Evolutionary conservation across 2,113 vertebrate species (phyloP), one percentile per base, ranked within the genome.

Genomic region (Leptocoma aspasia): DNA sequence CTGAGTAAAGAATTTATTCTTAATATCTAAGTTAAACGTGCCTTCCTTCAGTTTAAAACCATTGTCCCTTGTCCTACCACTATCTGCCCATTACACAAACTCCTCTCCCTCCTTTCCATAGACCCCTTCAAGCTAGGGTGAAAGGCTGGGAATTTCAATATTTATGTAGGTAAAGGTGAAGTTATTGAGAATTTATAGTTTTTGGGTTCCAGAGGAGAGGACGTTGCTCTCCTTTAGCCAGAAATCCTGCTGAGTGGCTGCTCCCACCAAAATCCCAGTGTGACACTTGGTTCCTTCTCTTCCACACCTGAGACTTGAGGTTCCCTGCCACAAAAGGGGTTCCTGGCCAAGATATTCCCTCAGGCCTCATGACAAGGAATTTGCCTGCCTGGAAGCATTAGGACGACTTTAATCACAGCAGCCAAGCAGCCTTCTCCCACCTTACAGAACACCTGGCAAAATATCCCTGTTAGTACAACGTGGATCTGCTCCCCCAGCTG

Each of bases 241-340:
- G 19, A 69, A 69, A 66, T 41, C 28, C 41, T 20, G 3, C 8
- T 30, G 44, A 50, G 30, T 10, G 27, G 12, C 59, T 68, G 21
- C 53, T 80, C 6, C 60, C 49, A 44, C 19, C 33, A 24, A 72
- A 86, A 49, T 49, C 66, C 33, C 37, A 39, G 4, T 0, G 1
- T 24, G 31, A 31, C n/a, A 3, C 19, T 54, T 1, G 0, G 3
- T 13, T 76, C 50, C 30, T 79, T 68, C 35, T 24, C 21, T 85
- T 21, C 21, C n/a, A 44, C 15, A 30, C 0, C 0, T 33, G 35
- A 85, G 21, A 27, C 16, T 13, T 27, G 21, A 82, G 13, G 3
- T n/a, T 11, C n/a, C 39, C 9, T 44, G 39, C 13, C 53, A 77
- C 0, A 0, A 44, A n/a, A 80, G 13, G 13, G 2, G 2, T 19